Percentiles rank a stretch among this genome's conserved stretches.
phyloP scores from a whole-genome alignment of 2,113 vertebrate species.

The Anas platyrhynchos region DNA sequence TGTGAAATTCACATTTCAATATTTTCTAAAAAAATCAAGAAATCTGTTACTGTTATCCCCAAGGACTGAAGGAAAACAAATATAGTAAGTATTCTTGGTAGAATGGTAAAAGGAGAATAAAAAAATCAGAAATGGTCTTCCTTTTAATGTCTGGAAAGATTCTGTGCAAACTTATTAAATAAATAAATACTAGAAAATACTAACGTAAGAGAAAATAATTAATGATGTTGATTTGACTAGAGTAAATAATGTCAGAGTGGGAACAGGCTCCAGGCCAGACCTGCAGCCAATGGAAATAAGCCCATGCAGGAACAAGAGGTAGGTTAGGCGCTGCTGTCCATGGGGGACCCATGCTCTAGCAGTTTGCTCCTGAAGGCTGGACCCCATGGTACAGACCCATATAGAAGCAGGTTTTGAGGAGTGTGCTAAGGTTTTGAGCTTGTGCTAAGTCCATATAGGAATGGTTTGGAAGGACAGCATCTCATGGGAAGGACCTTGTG shows the following conservation, averaged over 20 bases:
- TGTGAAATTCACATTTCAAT: not conserved
- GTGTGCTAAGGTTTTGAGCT: no score
- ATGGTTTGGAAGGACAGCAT: no score
- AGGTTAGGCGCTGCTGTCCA: no score
- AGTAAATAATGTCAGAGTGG: not conserved
- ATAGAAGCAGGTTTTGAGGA: no score
- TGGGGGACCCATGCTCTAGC: no score
- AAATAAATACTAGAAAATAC: not conserved
- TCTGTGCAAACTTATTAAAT: not conserved
- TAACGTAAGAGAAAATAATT: not conserved
- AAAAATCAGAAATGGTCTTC: not conserved
- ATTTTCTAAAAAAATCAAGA: not conserved
- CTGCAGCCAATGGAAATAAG: no score
- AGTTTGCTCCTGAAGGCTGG: no score
- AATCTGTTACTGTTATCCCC: not conserved
- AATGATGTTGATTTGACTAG: not conserved
- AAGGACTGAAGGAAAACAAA: not conserved
- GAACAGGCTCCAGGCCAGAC: no score
- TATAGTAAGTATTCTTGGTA: not conserved
- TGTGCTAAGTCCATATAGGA: no score
- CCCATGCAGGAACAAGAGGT: no score
- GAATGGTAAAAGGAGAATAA: not conserved
- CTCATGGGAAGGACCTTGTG: no score
- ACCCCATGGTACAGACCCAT: no score
- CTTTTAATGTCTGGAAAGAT: not conserved